Conservation (phyloP, 37 sponge, comb jelly and placozoan species). For the Amphimedon queenslandica region DNA sequence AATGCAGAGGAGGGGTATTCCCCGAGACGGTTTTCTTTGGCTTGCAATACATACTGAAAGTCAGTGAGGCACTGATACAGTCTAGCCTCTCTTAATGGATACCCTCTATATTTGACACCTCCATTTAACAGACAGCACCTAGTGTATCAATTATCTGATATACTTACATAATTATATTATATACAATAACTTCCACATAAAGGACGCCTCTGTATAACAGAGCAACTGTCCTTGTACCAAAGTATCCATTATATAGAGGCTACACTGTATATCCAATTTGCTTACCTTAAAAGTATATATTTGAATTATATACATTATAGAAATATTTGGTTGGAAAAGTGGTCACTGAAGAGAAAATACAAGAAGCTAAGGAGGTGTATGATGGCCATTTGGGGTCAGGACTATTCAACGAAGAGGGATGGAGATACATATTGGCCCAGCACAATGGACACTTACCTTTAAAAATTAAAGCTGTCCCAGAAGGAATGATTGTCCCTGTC, state of each 20-base stretch:
- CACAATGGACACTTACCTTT: conserved; percentile 84
- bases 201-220: no score
- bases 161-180: not conserved
- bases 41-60: conserved; percentile 88
- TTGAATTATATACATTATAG: conserved; percentile 23
- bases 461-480: conserved; percentile 85
- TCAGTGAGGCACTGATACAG: no score
- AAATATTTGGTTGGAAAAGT: conserved; percentile 74
- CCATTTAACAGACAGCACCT: no score
- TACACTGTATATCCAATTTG: no score
- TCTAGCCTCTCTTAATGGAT: no score
- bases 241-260: no score
- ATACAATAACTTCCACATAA: no score
- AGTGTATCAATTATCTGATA: no score
- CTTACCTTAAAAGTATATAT: no score
- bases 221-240: no score
- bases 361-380: conserved; percentile 69
- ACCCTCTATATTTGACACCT: no score
- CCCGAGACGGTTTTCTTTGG: conserved; percentile 80
- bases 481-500: conserved; percentile 71
- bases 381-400: conserved; percentile 77
- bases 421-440: conserved; percentile 73
- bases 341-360: conserved; percentile 89
- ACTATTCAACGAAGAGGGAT: conserved; percentile 86
- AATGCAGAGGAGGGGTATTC: conserved; percentile 84